Percentiles rank a stretch among this genome's conserved stretches.
Conservation (phyloP, 2,888 invertebrate genomes). For the Polylopha cassiicola region DNA sequence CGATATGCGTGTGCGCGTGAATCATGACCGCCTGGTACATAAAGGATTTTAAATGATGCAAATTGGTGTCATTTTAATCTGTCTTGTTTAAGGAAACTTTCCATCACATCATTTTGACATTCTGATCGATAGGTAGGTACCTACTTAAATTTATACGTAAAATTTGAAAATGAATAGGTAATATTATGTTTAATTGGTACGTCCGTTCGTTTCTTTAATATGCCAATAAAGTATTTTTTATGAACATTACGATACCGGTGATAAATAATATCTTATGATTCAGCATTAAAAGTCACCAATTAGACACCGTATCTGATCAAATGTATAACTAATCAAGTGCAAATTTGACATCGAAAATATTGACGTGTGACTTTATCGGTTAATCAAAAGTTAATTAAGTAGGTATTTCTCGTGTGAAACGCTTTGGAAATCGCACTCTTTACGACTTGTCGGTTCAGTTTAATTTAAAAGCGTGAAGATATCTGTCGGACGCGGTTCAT, state of each 20-base stretch:
- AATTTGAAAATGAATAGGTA: too few species aligned
- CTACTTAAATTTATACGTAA: too few species aligned
- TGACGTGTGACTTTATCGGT: slow-evolving; percentile 38
- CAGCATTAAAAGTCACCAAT: slow-evolving; percentile 10
- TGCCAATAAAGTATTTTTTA: too few species aligned
- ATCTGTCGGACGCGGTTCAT: slow-evolving; percentile 1
- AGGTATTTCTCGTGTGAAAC: slow-evolving; percentile 31
- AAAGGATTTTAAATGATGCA: slow-evolving; percentile 2
- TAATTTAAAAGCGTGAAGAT: slow-evolving; percentile 9
- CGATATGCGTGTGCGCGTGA: slow-evolving; percentile 46
- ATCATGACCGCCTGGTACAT: slow-evolving; percentile 41
- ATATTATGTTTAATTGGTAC: too few species aligned
- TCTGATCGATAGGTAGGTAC: too few species aligned
- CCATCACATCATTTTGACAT: too few species aligned
- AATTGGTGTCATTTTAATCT: not conserved
- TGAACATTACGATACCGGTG: slow-evolving; percentile 6
- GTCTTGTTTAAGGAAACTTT: too few species aligned
- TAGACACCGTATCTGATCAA: slow-evolving; percentile 12
- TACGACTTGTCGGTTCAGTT: slow-evolving; percentile 7
- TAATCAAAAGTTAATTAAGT: slow-evolving; percentile 29
- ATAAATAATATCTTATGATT: slow-evolving; percentile 9
- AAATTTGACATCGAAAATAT: slow-evolving; percentile 35
- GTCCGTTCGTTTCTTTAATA: too few species aligned
- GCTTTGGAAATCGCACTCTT: slow-evolving; percentile 32
- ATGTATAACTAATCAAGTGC: slow-evolving; percentile 31